Evolutionary conservation across 2,888 invertebrate species (phyloP), one percentile per base, ranked within the genome.

Genomic region (Eilema caniola): DNA sequence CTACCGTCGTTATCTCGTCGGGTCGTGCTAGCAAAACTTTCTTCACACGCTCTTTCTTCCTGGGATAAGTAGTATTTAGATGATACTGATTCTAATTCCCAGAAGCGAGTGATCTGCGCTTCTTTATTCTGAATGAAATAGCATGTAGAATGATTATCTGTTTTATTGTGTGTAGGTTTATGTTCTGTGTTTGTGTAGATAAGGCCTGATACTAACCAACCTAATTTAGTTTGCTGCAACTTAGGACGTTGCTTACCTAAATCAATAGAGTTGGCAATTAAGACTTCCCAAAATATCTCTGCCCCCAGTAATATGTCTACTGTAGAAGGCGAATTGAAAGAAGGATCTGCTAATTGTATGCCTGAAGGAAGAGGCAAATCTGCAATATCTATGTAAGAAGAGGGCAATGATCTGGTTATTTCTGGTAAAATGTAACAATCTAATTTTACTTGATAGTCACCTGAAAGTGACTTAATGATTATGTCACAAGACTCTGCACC

Each of bases 121-220:
- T 57, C 47, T 11, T 59, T 12, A 8, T 24, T 57, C 24, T 23
- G 57, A 57, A 4, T 57, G 12, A 53, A 53, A 53, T 53, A n/a
- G 14, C 53, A 53, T 12, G 37, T 37, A 37, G 37, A 53, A 53
- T n/a, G 28, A 28, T 28, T 2, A 28, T 53, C 20, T 53, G 53
- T 4, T 53, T 53, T 2, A 20, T n/a, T 53, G 33, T 28, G 28
- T 28, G 28, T 28, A 28, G 28, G 28, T 28, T 28, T 28, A 28
- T 28, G 28, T 28, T 28, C 28, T 28, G 28, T 28, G 28, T 28
- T 28, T 28, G 28, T 28, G 28, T 28, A 28, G 28, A 28, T 28
- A 28, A 28, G n/a, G 8, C 81, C 82, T 11, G 77, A 72, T 11
- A 84, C 67, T 16, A 83, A 14, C 81, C 83, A 85, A 7, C 83